Percentiles rank a stretch among this genome's conserved stretches.
Evolutionary conservation across 2,888 invertebrate genomes (phyloP).

Genomic region (Meta bourneti): DNA sequence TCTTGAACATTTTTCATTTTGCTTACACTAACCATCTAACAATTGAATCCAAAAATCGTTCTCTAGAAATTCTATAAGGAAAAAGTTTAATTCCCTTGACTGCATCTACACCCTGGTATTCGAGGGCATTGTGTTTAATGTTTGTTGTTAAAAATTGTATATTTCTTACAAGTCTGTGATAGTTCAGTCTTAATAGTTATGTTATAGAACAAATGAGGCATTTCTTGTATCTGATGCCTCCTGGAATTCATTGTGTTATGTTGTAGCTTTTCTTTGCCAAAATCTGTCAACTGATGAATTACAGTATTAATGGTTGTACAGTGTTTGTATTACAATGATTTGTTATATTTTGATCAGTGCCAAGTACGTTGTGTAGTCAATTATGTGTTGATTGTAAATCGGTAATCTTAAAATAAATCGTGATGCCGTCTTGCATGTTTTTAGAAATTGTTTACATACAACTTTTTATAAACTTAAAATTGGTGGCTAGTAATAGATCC

Average conservation of each 20-base stretch:
- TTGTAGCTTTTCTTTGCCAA: conserved; percentile 35
- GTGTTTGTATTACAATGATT: conserved; percentile 6
- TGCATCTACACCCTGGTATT: too few species aligned
- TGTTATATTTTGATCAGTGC: background rate
- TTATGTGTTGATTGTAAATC: conserved; percentile 19
- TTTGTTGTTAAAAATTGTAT: conserved; percentile 7
- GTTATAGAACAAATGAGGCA: conserved; percentile 22
- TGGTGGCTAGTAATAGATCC: too few species aligned
- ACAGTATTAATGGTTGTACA: conserved; percentile 55
- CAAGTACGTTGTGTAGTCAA: conserved; percentile 11
- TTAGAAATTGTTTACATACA: too few species aligned
- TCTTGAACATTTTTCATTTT: too few species aligned
- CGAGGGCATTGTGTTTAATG: background rate
- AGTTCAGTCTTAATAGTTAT: conserved; percentile 31
- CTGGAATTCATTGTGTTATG: conserved; percentile 16
- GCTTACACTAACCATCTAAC: too few species aligned
- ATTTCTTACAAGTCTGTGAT: conserved; percentile 49
- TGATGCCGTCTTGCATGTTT: background rate
- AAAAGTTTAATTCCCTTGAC: too few species aligned
- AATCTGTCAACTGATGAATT: conserved; percentile 27
- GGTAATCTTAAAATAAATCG: conserved; percentile 11
- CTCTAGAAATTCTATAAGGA: too few species aligned
- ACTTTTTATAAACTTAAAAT: too few species aligned
- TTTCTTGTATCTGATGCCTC: conserved; percentile 7
- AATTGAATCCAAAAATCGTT: too few species aligned